A percentile compares a stretch with the other conserved stretches of the same genome.
phyloP scores from a whole-genome alignment of 2,113 vertebrate species.

The Panthera uncia region DNA sequence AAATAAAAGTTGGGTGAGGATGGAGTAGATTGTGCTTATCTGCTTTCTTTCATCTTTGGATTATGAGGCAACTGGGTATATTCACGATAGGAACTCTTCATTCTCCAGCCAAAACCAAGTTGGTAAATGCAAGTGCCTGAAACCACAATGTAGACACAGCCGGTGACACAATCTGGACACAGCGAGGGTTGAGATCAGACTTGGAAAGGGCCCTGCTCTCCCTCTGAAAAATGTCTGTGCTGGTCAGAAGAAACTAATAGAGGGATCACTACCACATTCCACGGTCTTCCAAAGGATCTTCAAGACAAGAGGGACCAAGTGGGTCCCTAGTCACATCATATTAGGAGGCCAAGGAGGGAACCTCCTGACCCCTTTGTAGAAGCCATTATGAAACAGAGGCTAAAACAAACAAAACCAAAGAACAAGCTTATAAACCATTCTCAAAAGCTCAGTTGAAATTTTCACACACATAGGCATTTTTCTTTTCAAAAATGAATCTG shows the following conservation, averaged over 20 bases:
- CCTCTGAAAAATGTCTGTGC: background rate
- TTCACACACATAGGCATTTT: background rate
- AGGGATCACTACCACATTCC: background rate
- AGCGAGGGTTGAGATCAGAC: constrained; percentile 53
- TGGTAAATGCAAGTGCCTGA: constrained; percentile 32
- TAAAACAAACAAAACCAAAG: background rate
- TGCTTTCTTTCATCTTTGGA: background rate
- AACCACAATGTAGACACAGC: constrained; percentile 44
- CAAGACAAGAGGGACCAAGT: background rate
- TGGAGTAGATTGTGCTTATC: background rate
- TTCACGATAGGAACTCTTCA: constrained; percentile 31
- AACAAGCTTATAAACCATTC: background rate
- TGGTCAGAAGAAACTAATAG: background rate
- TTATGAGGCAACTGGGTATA: background rate
- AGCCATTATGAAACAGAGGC: background rate
- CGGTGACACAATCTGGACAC: constrained; percentile 21
- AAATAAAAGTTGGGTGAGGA: background rate
- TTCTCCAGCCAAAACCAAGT: constrained; percentile 50
- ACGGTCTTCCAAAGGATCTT: background rate
- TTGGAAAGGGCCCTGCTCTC: constrained; percentile 36
- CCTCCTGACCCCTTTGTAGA: background rate
- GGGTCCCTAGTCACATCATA: background rate
- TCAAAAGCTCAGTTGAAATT: background rate
- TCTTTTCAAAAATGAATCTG: background rate
- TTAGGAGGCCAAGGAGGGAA: background rate